Evolutionary conservation across 2,113 vertebrate species (phyloP).

Genomic region (Nothobranchius kuhntae): DNA sequence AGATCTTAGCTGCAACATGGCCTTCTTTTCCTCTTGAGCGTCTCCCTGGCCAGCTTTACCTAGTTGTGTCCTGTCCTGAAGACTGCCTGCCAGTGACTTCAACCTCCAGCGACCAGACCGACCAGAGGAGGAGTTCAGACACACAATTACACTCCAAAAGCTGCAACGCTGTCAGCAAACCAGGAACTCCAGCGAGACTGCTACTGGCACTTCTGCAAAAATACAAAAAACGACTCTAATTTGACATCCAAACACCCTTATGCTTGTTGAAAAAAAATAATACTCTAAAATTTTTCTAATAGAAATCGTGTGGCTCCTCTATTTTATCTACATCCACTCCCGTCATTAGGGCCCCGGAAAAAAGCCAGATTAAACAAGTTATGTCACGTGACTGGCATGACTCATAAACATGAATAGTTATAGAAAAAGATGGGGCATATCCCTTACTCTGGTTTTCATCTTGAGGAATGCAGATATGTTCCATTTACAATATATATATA

Average conservation of each 20-base stretch:
- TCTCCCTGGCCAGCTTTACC: conserved; percentile 35
- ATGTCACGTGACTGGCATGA: conserved; percentile 17
- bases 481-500: too few species aligned
- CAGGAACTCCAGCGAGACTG: background rate
- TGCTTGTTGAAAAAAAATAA: background rate
- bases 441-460: background rate
- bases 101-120: conserved; percentile 42
- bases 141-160: conserved; percentile 30
- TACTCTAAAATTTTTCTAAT: background rate
- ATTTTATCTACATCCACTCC: background rate
- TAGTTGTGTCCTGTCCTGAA: conserved; percentile 65
- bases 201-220: background rate
- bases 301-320: conserved; percentile 20
- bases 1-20: conserved; percentile 56
- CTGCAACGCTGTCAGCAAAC: background rate
- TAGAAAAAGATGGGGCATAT: background rate
- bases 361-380: conserved; percentile 32
- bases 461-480: too few species aligned
- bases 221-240: accelerated
- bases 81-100: conserved; percentile 65
- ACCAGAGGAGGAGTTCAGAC: conserved; percentile 57
- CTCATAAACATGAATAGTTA: background rate
- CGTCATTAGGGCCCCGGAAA: background rate
- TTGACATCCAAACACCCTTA: background rate
- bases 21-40: conserved; percentile 41